Evolutionary conservation across 2,113 vertebrate genomes (phyloP), one percentile per base, ranked within the genome.

Genomic region (Apeltes quadracus): DNA sequence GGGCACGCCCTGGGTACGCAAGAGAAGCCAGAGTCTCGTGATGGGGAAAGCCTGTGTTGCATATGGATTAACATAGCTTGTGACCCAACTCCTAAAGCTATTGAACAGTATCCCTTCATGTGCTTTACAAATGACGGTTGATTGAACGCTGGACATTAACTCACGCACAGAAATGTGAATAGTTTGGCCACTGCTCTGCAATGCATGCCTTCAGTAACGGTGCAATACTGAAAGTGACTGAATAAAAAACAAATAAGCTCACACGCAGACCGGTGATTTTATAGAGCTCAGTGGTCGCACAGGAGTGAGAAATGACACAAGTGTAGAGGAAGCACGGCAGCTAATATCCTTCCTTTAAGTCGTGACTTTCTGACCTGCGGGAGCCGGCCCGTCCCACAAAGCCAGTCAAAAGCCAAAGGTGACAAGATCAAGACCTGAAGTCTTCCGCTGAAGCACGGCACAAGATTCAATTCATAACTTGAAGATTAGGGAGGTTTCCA

Each of bases 11-110:
- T 61, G 43, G 55, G 79, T 76, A 84, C 4, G 29, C 12, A 67
- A 72, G 22, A 2, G 25, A 25, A 84, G 41, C 55, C 43, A 48
- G 48, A 8, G 63, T 82, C 79, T 78, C 55, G 64, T 73, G 87
- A 83, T 32, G 11, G 78, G 84, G 82, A 83, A 86, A 87, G 73
- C 81, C 84, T 71, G 43, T 71, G 43, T 56, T 84, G 67, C 67
- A 48, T 76, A 84, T 88, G 75, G 88, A 89, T 85, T 78, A 83
- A 75, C 69, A 55, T 27, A 65, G 51, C 23, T 80, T 36, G 56
- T 65, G 58, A 59, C 38, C 72, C n/a, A 67, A 76, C 59, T 61
- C 67, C 63, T 50, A 61, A 18, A 8, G 74, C 77, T 36, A 43
- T 59, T n/a, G 66, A 10, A 23, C 48, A 61, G 41, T 61, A 27